A percentile compares a stretch with the other conserved stretches of the same genome.
Evolutionary conservation across 2,797 vertebrate species (phyloP).

Genomic region (Anomalospiza imberbis): DNA sequence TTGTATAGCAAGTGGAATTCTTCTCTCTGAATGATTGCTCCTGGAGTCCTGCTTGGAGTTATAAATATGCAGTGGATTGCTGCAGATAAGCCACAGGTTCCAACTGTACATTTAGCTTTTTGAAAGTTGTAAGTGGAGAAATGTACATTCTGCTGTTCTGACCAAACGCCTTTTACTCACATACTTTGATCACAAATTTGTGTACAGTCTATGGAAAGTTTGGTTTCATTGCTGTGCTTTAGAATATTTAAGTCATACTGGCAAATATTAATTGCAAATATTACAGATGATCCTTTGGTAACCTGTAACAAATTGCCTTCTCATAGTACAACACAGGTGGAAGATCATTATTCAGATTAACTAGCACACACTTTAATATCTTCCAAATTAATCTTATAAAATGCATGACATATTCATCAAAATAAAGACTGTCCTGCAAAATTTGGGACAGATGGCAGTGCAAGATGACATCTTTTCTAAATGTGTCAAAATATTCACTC

Average conservation of each 20-base stretch:
- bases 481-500: slow-evolving; percentile 61
- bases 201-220: background rate
- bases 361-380: background rate
- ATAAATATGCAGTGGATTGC: background rate
- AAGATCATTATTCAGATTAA: slow-evolving; percentile 23
- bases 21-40: background rate
- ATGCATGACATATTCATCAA: slow-evolving; percentile 37
- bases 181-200: background rate
- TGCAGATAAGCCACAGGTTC: background rate
- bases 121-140: background rate
- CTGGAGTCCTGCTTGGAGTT: background rate
- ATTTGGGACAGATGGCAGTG: slow-evolving; percentile 65
- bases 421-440: slow-evolving; percentile 65
- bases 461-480: slow-evolving; percentile 63
- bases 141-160: background rate
- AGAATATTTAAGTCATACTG: background rate
- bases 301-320: background rate
- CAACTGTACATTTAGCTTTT: background rate
- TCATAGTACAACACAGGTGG: background rate
- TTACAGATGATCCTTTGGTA: background rate
- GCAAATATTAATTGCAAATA: background rate
- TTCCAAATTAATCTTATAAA: slow-evolving; percentile 25
- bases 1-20: background rate
- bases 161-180: background rate
- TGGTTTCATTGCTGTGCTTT: background rate